Base-by-base conservation (phyloP, 2,113 vertebrate species). In the Mystacornis crossleyi region DNA sequence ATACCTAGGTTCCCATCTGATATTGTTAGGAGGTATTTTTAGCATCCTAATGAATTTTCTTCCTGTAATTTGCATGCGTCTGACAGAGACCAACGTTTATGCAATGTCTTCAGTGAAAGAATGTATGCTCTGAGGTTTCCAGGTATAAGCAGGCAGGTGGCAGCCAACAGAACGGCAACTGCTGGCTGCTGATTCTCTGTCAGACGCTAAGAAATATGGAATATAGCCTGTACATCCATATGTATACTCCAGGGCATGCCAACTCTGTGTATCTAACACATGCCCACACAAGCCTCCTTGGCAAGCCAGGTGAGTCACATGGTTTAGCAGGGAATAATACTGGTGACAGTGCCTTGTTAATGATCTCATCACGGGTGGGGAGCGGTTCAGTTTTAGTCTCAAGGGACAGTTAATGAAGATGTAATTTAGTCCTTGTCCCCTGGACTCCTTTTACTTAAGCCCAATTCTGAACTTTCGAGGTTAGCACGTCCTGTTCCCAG, bases 1-100 rank as follows among this genome's bases (percentile, higher is more conserved):
- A 87, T 80, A 64, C 31, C 51, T 66, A 66, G 8, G 14, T 90
- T 96, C 72, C 87, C 83, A 69, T 65, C 21, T 82, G 82, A 90
- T 94, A 96, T 89, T 12, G 21, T 51, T 87, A 40, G 80, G 84
- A 90, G 69, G 18, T 38, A 90, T 48, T 90, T 81, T 58, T 80
- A 73, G 74, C 64, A 79, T 94, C 50, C 18, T 96, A 93, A 90
- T 92, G 84, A 93, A 57, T 80, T 78, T 82, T 79, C 16, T 73
- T 19, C 67, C 58, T 89, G 61, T 50, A n/a, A 92, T 72, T 82
- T 87, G 33, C 25, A 86, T 42, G 43, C 14, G 11, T 78, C 29
- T 61, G 53, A 34, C 33, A 89, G 51, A 81, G 14, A 84, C 12
- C 51, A 48, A 9, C 72, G 53, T 40, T 64, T 91, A 89, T 83